phyloP scores from a whole-genome alignment of 2,113 vertebrate genomes.

The Pseudopipra pipra region DNA sequence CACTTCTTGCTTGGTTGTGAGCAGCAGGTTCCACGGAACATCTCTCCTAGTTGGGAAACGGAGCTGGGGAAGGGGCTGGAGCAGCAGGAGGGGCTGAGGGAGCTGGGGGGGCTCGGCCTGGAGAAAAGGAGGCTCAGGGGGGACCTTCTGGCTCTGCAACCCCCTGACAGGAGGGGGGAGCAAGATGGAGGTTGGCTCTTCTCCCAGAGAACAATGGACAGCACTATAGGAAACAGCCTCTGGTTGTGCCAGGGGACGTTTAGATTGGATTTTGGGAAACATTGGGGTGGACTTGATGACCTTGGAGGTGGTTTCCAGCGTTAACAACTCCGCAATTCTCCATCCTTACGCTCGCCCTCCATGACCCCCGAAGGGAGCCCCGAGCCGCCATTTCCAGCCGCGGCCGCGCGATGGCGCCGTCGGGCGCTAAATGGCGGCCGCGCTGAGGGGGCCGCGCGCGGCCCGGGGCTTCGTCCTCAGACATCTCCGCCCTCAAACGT shows the following conservation, averaged over 20 bases:
- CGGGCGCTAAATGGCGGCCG: background rate
- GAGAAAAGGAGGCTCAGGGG: background rate
- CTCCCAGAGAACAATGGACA: background rate
- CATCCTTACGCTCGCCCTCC: background rate
- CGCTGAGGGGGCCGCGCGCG: rapidly evolving
- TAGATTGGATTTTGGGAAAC: background rate
- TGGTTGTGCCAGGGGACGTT: background rate
- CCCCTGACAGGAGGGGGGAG: background rate
- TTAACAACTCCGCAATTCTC: background rate
- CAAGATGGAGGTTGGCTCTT: background rate
- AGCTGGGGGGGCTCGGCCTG: background rate
- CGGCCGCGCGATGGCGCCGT: background rate
- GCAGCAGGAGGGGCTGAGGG: background rate
- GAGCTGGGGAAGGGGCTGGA: background rate
- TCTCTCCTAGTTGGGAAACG: background rate
- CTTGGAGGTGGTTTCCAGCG: background rate
- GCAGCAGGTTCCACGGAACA: background rate
- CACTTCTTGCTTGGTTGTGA: background rate
- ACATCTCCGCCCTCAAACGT: too few relatives aligned
- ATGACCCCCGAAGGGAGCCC: too few relatives aligned
- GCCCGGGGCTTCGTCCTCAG: rapidly evolving
- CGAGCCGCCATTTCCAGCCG: background rate
- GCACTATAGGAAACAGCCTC: background rate
- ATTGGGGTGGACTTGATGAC: background rate
- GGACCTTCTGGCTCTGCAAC: background rate